Evolutionary conservation across 2,888 invertebrate genomes (phyloP).

Genomic region (Melanophora roralis): DNA sequence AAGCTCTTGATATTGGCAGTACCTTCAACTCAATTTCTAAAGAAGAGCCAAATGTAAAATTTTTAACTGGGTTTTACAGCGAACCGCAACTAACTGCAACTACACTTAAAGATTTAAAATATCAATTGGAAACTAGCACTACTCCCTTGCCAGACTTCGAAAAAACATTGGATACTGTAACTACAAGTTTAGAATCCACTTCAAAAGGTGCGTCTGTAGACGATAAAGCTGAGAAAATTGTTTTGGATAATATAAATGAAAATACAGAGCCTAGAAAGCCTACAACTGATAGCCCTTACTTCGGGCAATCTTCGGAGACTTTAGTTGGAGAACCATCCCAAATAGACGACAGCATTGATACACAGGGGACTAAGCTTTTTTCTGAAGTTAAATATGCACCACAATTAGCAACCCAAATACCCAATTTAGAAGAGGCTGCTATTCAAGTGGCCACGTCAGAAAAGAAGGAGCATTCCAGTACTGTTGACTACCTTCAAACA

Average conservation of each 20-base stretch:
- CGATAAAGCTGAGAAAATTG: neutral
- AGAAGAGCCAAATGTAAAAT: neutral
- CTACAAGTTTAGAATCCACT: neutral
- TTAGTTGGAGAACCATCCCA: neutral
- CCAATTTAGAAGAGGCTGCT: neutral
- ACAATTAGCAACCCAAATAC: neutral
- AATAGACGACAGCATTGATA: neutral
- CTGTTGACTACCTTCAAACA: neutral
- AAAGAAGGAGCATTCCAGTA: neutral
- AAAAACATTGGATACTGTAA: neutral
- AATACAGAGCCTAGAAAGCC: neutral
- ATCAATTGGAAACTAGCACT: neutral
- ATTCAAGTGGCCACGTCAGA: neutral
- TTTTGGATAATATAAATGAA: neutral
- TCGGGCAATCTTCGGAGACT: neutral
- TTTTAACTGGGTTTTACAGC: neutral
- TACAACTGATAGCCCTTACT: neutral
- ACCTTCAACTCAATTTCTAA: neutral
- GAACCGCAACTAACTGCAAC: neutral
- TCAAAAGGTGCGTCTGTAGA: neutral
- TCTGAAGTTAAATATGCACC: neutral
- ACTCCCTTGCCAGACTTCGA: neutral
- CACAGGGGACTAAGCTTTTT: neutral
- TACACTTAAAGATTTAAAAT: neutral
- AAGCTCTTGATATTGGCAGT: neutral